A percentile compares a stretch with the other conserved stretches of the same genome.
phyloP scores from a whole-genome alignment of 2,113 vertebrate species.

The Ammodytes marinus region DNA sequence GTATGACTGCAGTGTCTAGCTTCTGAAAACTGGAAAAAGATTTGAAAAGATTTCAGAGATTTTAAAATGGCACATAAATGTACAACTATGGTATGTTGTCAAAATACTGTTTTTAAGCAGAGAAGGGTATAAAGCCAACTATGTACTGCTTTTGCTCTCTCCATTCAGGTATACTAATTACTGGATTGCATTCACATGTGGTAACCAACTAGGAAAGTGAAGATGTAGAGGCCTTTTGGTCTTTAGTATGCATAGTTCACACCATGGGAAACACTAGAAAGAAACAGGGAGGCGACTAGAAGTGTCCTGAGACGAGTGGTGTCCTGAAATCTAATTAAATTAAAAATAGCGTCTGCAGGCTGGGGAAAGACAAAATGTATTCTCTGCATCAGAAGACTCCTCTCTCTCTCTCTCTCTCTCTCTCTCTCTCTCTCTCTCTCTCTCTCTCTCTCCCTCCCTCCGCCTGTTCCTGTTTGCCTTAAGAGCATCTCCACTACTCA shows the following conservation, averaged over 20 bases:
- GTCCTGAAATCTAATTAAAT: constrained; percentile 79
- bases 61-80: neutral
- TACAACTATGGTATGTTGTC: neutral
- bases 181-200: neutral
- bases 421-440: too few relatives aligned
- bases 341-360: constrained; percentile 72
- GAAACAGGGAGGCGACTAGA: constrained; percentile 23
- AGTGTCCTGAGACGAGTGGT: constrained; percentile 65
- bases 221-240: neutral
- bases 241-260: constrained; percentile 16
- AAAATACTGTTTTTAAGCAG: neutral
- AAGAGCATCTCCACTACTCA: constrained; percentile 28
- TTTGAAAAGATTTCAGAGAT: neutral
- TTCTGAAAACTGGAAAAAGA: neutral
- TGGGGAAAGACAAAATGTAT: constrained; percentile 66
- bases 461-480: constrained; percentile 24
- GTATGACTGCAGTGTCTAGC: neutral
- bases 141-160: neutral
- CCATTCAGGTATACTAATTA: neutral
- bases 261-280: constrained; percentile 64
- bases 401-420: neutral
- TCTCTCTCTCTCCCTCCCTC: neutral
- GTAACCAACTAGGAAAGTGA: neutral
- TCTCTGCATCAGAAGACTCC: constrained; percentile 56
- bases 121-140: neutral